Conservation (phyloP, 1,140 invertebrate species). For the Zaprionus tsacasi region DNA sequence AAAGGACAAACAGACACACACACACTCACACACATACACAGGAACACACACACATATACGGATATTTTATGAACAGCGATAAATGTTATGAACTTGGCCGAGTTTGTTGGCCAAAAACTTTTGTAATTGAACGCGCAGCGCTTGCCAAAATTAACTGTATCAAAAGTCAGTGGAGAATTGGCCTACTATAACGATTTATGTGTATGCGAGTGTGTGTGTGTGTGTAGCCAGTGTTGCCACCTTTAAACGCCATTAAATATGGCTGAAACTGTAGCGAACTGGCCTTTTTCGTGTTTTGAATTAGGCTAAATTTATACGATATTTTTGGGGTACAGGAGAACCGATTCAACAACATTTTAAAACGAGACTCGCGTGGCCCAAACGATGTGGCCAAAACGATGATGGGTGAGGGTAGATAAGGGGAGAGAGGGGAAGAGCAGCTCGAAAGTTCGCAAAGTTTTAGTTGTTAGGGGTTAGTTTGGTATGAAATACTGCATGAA, state of each 20-base stretch:
- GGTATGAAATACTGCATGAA: not conserved
- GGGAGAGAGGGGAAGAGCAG: not conserved
- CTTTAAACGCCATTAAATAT: constrained; percentile 25
- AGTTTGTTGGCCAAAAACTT: constrained; percentile 66
- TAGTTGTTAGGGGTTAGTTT: not conserved
- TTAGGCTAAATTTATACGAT: constrained; percentile 11
- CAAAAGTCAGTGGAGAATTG: constrained; percentile 57
- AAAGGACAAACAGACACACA: constrained; percentile 25
- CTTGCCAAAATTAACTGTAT: constrained; percentile 54
- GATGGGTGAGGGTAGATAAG: not conserved
- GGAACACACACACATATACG: constrained; percentile 5
- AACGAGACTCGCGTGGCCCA: not conserved
- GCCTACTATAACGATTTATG: constrained; percentile 32
- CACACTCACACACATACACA: constrained; percentile 11
- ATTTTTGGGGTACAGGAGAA: not conserved
- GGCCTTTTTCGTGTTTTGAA: not conserved
- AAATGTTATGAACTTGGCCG: constrained; percentile 77
- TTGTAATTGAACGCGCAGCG: constrained; percentile 69
- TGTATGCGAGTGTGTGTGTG: not conserved
- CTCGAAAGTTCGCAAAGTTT: not conserved
- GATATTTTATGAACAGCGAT: constrained; percentile 71
- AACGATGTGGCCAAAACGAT: not conserved
- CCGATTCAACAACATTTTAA: constrained; percentile 17
- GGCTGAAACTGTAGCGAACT: constrained; percentile 4
- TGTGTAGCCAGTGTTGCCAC: not conserved